Evolutionary conservation across 2,797 vertebrate genomes (phyloP).

Genomic region (Eremophila alpestris): DNA sequence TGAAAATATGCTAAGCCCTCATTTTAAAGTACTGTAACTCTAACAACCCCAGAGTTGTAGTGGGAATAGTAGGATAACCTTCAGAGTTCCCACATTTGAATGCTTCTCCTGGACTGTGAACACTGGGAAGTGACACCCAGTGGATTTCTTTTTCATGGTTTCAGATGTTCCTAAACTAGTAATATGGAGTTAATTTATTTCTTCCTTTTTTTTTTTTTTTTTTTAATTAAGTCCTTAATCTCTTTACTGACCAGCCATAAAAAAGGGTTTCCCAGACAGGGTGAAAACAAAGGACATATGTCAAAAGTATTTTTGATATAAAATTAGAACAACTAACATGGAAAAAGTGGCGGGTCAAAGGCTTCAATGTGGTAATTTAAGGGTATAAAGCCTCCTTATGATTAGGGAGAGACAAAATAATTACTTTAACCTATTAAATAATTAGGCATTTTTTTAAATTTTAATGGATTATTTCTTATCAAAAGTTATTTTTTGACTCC

Average conservation of each 20-base stretch:
- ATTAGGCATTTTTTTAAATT: neutral
- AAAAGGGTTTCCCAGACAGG: neutral
- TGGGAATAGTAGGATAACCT: neutral
- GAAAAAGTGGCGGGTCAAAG: neutral
- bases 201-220: too few relatives aligned
- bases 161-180: neutral
- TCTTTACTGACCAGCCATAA: neutral
- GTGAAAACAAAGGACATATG: neutral
- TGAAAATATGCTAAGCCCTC: neutral
- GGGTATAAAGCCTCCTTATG: neutral
- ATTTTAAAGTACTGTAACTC: neutral
- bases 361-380: neutral
- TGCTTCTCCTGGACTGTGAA: neutral
- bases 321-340: neutral
- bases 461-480: neutral
- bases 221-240: neutral
- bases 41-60: neutral
- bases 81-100: neutral
- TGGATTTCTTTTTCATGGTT: neutral
- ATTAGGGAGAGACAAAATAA: neutral
- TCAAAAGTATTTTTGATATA: neutral
- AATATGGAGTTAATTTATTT: accelerated
- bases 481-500: neutral
- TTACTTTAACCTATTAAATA: neutral
- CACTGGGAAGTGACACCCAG: neutral